phyloP scores from a whole-genome alignment of 2,797 vertebrate genomes.

The Rousettus madagascariensis region DNA sequence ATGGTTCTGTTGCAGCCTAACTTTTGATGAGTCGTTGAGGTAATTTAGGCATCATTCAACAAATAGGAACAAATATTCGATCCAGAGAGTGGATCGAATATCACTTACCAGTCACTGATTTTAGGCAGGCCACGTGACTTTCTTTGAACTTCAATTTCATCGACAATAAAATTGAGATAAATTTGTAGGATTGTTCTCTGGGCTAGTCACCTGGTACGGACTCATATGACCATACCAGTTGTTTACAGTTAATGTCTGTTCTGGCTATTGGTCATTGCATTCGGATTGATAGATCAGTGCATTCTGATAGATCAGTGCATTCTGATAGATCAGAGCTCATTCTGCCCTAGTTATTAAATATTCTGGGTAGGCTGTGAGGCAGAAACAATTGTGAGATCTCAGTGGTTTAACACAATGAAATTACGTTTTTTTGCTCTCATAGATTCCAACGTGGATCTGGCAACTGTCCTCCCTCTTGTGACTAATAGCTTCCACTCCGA shows the following conservation, averaged over 20 bases:
- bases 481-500: background rate
- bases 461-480: background rate
- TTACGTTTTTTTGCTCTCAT: background rate
- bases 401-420: background rate
- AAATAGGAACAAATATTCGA: background rate
- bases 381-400: background rate
- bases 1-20: background rate
- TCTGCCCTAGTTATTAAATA: background rate
- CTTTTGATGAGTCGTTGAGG: background rate
- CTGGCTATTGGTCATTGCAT: background rate
- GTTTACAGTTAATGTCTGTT: background rate
- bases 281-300: background rate
- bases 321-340: background rate
- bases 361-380: background rate
- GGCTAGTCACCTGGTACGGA: background rate
- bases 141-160: constrained; percentile 19
- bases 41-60: background rate
- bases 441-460: background rate
- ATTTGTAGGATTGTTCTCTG: background rate
- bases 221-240: background rate
- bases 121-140: background rate
- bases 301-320: background rate
- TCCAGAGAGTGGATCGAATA: background rate
- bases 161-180: background rate
- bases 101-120: background rate